Evolutionary conservation across 2,888 invertebrate species (phyloP), one percentile per base, ranked within the genome.

Genomic region (Cremastinae sp.): DNA sequence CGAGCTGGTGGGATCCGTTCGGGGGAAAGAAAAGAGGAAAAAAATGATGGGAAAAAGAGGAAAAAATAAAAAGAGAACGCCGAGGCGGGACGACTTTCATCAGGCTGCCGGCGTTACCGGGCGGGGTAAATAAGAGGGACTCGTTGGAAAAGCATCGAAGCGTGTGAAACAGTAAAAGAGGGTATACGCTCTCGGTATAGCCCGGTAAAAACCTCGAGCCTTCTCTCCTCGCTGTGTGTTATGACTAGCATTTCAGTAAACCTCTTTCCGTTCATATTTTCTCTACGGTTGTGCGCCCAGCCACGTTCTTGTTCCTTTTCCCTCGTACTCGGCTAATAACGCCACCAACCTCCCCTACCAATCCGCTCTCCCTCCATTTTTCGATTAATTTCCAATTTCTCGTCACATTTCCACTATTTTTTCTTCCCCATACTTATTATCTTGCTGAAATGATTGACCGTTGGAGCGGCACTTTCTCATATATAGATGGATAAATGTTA

Each of bases 101-200:
- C 53, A 43, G 68, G 22, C 47, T 58, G 20, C 36, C n/a, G 68
- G 22, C 47, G 45, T 28, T 28, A 20, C 36, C n/a, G 58, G 8
- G 20, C 38, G 47, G 43, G 61, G 20, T 54, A 56, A 62, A 59
- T 61, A 61, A 54, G 66, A 54, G 71, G 43, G 59, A 47, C 61
- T 56, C 41, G 61, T 75, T 66, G 71, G 49, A 54, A 62, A 61
- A 71, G 65, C 75, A 66, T 54, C 45, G 61, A 36, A 71, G 54
- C 66, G 75, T 66, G 66, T 69, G 64, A 69, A 54, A 51, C 58
- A 61, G 61, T 71, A 75, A 54, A 71, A 66, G 66, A 61, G 71
- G 65, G 59, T 70, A n/a, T 61, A 49, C 16, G 61, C 54, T 58
- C 47, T 54, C 34, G 70, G 61, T 74, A 62, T 38, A 47, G 61